Evolutionary conservation across 2,797 vertebrate genomes (phyloP).

Genomic region (Anableps anableps): DNA sequence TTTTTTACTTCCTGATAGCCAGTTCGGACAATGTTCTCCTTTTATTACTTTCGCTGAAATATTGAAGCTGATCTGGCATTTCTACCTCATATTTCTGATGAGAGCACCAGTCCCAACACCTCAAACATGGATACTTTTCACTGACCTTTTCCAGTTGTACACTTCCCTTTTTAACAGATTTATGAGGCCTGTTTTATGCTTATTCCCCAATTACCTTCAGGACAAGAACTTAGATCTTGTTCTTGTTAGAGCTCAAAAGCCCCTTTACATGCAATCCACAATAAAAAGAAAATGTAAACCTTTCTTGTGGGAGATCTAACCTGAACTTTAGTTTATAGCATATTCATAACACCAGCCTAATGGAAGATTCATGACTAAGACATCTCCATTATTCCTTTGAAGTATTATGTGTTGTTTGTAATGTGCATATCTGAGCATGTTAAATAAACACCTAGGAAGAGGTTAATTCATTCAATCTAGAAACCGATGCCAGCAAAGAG

Average conservation of each 20-base stretch:
- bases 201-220: background rate
- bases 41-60: background rate
- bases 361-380: conserved; percentile 37
- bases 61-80: background rate
- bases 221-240: background rate
- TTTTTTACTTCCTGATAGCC: background rate
- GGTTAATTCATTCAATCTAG: conserved; percentile 33
- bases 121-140: background rate
- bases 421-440: conserved; percentile 22
- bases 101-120: background rate
- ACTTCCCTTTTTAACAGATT: background rate
- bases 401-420: conserved; percentile 3
- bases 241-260: conserved; percentile 1
- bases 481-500: conserved; percentile 23
- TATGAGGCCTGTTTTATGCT: background rate
- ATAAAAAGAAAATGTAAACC: background rate
- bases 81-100: background rate
- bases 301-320: conserved; percentile 6
- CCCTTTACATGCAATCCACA: background rate
- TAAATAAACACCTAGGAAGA: conserved; percentile 26
- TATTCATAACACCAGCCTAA: conserved; percentile 34
- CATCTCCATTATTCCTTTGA: conserved; percentile 28
- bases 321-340: conserved; percentile 26
- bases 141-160: background rate
- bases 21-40: background rate